Evolutionary conservation across 2,113 vertebrate species (phyloP), one percentile per base, ranked within the genome.

Genomic region (Menura novaehollandiae): DNA sequence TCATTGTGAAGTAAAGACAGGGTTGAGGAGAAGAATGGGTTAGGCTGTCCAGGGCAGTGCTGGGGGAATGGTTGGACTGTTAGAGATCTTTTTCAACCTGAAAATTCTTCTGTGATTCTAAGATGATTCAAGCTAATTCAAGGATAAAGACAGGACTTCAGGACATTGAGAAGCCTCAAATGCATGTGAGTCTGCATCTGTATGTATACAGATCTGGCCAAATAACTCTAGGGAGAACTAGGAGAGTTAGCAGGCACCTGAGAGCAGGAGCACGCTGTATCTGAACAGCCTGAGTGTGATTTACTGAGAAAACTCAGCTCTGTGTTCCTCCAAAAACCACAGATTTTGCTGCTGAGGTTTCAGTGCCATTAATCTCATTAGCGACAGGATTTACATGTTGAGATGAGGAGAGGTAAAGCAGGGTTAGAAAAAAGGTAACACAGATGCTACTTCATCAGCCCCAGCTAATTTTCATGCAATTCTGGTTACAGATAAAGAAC

Each of bases 401-500:
- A 85, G 74, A 94, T 66, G 91, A 88, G 43, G 73, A 53, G 35
- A 94, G 62, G 69, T 88, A 96, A 88, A 49, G 59, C 4, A 3
- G 77, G 58, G 72, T 79, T 90, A 66, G 89, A 81, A 30, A 53
- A 83, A 79, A 75, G 85, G 51, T 89, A 89, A 78, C 51, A 44
- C 60, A 81, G 80, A 95, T 62, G 77, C 58, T 76, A 14, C 66
- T 83, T 81, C 60, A 74, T 33, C 13, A 35, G 67, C 44, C 56
- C 19, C 59, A 59, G 73, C 63, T 93, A 51, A 91, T 96, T 94
- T 94, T 92, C 81, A 77, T 62, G 56, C 72, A 73, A 21, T 85
- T 92, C 82, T 87, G 84, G 37, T 43, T 92, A 91, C n/a, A 82
- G 58, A 91, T 80, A 84, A 91, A 92, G 75, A 84, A 39, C 62